A percentile compares a stretch with the other conserved stretches of the same genome.
phyloP scores from a whole-genome alignment of 2,113 vertebrate genomes.

The Abramis brama region DNA sequence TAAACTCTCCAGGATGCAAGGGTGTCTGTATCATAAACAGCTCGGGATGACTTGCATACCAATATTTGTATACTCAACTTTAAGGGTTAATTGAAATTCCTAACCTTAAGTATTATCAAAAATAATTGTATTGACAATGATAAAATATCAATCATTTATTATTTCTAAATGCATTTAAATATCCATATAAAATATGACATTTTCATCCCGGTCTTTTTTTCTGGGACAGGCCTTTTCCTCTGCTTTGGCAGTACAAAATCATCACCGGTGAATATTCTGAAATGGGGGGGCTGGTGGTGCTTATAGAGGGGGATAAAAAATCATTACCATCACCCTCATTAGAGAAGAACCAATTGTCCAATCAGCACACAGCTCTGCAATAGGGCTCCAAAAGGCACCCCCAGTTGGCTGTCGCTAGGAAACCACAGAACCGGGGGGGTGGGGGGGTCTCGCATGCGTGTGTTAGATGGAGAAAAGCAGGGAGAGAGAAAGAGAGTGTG shows the following conservation, averaged over 20 bases:
- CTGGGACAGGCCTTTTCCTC: constrained; percentile 15
- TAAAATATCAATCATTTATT: too few relatives aligned
- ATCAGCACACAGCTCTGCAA: constrained; percentile 64
- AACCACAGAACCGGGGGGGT: constrained; percentile 79
- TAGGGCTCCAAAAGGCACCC: constrained; percentile 68
- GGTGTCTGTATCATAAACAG: neutral
- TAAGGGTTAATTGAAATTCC: neutral
- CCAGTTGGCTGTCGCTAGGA: constrained; percentile 81
- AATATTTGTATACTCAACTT: neutral
- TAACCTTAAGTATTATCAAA: neutral
- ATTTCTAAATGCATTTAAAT: neutral
- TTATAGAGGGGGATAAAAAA: constrained; percentile 60
- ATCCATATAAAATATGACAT: neutral
- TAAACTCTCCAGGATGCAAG: neutral
- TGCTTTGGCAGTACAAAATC: constrained; percentile 31
- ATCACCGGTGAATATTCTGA: constrained; percentile 43
- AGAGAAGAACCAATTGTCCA: constrained; percentile 70
- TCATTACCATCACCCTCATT: constrained; percentile 81
- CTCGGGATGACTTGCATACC: neutral
- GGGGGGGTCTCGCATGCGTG: constrained; percentile 63
- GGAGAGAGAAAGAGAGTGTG: constrained; percentile 23
- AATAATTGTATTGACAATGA: too few relatives aligned
- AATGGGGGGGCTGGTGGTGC: constrained; percentile 56
- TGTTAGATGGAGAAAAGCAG: constrained; percentile 63
- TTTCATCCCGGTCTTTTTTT: neutral